A percentile compares a stretch with the other conserved stretches of the same genome.
Conservation (phyloP, 64 coral and sea anemone genomes). For the Stichodactyla helianthus region DNA sequence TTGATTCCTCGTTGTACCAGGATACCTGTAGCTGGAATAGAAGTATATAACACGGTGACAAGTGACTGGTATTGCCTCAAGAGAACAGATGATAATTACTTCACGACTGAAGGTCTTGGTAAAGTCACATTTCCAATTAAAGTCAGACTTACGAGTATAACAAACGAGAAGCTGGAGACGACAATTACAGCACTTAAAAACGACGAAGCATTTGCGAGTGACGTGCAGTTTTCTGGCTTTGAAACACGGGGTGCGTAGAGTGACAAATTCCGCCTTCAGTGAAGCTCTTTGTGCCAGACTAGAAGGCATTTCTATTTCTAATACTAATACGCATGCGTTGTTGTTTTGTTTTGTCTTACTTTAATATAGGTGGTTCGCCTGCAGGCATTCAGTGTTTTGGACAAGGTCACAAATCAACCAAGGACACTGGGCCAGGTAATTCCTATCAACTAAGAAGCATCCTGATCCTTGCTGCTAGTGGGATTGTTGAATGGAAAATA, state of each 20-base stretch:
- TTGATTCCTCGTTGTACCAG: background rate
- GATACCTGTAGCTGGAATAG: constrained; percentile 71
- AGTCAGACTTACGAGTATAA: constrained; percentile 62
- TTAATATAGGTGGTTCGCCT: constrained; percentile 58
- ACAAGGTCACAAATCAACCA: constrained; percentile 47
- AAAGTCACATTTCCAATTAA: constrained; percentile 58
- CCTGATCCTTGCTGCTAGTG: background rate
- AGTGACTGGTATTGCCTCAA: constrained; percentile 57
- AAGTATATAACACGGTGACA: constrained; percentile 59
- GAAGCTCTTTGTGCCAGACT: too few species aligned
- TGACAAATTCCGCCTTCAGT: too few species aligned
- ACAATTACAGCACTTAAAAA: constrained; percentile 34
- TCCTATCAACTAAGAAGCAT: background rate
- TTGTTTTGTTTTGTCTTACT: background rate
- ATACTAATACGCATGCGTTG: background rate
- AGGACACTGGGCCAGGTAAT: background rate
- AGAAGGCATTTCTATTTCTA: background rate
- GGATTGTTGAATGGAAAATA: background rate
- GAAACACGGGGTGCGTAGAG: background rate
- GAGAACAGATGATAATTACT: constrained; percentile 65
- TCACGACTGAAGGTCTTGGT: constrained; percentile 43
- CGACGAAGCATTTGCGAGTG: constrained; percentile 24
- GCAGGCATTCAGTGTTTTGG: constrained; percentile 60
- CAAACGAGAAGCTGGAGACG: constrained; percentile 50
- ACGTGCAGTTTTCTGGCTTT: constrained; percentile 64